Evolutionary conservation across 2,888 invertebrate genomes (phyloP).

Genomic region (Epirrhoe alternata): DNA sequence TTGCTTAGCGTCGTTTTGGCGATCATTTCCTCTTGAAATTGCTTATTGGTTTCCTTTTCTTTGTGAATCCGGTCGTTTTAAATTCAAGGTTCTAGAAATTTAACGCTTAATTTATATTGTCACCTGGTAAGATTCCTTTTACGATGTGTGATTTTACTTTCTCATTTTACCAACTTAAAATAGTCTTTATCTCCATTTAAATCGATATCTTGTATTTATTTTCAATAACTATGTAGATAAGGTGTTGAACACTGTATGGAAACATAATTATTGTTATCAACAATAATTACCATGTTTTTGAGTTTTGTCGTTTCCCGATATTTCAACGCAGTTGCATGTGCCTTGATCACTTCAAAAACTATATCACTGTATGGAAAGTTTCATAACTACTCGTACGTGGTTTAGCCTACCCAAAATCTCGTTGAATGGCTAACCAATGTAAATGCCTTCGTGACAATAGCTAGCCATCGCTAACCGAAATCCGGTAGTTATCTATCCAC

Average conservation of each 20-base stretch:
- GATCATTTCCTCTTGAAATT: constrained; percentile 30
- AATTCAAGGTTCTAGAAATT: constrained; percentile 12
- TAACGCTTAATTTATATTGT: constrained; percentile 2
- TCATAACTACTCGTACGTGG: not conserved
- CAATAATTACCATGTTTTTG: no score
- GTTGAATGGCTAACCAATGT: not conserved
- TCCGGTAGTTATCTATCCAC: constrained; percentile 20
- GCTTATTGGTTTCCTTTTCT: constrained; percentile 21
- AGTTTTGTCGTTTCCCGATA: no score
- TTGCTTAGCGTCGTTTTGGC: constrained; percentile 23
- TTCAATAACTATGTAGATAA: not conserved
- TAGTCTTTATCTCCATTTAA: not conserved
- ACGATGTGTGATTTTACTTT: not conserved
- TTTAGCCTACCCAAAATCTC: constrained; percentile 1
- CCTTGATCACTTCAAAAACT: no score
- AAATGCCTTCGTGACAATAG: constrained; percentile 24
- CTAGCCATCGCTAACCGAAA: constrained; percentile 24
- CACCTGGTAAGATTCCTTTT: not conserved
- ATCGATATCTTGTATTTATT: not conserved
- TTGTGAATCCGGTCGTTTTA: constrained; percentile 13
- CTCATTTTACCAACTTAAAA: not conserved
- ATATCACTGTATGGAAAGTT: not conserved
- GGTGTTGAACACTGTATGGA: no score
- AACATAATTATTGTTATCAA: no score
- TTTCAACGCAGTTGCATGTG: no score